Base-by-base conservation (phyloP, 2,797 vertebrate genomes). In the Valencia hispanica region DNA sequence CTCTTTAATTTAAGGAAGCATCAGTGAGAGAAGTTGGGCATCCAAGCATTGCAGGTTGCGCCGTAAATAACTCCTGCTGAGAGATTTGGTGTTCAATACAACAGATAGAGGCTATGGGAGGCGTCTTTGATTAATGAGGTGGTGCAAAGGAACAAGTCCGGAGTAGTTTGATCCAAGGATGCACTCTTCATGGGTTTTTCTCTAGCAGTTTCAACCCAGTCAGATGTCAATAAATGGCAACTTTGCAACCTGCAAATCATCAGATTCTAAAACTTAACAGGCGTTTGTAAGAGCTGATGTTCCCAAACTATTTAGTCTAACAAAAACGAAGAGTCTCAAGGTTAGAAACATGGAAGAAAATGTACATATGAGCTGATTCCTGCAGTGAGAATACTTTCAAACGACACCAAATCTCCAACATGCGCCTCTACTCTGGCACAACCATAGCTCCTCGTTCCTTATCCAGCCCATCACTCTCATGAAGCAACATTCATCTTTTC, bases 41-140 rank as follows among this genome's bases (percentile, higher is more conserved):
- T 86, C 47, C 79, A 65, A 76, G 82, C 80, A 82, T 27, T 6
- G 74, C 78, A 88, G 78, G 81, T 79, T 75, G 72, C 34, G 11
- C 78, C 61, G n/a, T 92, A 92, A 87, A 91, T 88, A 84, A 85
- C 74, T 53, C 55, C 57, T 66, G 48, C 78, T 80, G 66, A 83
- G 80, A 81, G 85, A 85, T 59, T 75, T 39, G 75, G 25, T 2
- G 50, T 61, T 89, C 83, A 74, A 89, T 91, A 76, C 79, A 48
- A 72, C 74, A 89, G 88, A 80, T 79, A 71, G 78, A 61, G 81
- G 75, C 72, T 78, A 78, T 83, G 73, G 71, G 70, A 85, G 82
- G 70, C 11, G 25, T 73, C 78, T 76, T 77, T 88, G 90, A 94
- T 92, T 87, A 79, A 93, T 77, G 83, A 80, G 61, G 51, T 69